Conservation (phyloP, 1,140 invertebrate species). For the Nylanderia fulva region DNA sequence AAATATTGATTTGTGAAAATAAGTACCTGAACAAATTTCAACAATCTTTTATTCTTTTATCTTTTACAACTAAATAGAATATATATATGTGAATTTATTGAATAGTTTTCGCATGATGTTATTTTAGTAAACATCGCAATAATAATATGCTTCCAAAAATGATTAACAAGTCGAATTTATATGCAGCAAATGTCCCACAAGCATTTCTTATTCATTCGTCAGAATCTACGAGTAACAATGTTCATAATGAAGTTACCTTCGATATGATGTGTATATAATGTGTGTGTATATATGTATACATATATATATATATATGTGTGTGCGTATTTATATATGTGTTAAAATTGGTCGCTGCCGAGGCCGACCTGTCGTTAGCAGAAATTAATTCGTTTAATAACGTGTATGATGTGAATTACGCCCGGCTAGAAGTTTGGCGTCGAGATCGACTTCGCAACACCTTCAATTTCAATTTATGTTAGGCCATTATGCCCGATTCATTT, state of each 20-base stretch:
- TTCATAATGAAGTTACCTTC: slow-evolving; percentile 44
- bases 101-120: no score
- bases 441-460: slow-evolving; percentile 70
- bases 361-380: slow-evolving; percentile 50
- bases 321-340: background rate
- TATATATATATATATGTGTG: no score
- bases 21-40: background rate
- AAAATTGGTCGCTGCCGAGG: slow-evolving; percentile 5
- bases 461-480: slow-evolving; percentile 70
- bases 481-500: slow-evolving; percentile 69
- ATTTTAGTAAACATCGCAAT: background rate
- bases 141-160: slow-evolving; percentile 16
- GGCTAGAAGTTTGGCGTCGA: slow-evolving; percentile 48
- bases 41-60: background rate
- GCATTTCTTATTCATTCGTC: background rate
- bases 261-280: background rate
- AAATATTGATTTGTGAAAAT: background rate
- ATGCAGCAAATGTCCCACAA: background rate
- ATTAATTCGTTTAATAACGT: slow-evolving; percentile 61
- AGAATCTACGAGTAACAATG: background rate
- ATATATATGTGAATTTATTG: no score
- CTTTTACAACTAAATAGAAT: background rate
- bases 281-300: no score
- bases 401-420: slow-evolving; percentile 22
- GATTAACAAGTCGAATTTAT: slow-evolving; percentile 1